Percentiles rank a stretch among this genome's conserved stretches.
phyloP scores from a whole-genome alignment of 1,140 invertebrate genomes.

The Camponotus vicinus region DNA sequence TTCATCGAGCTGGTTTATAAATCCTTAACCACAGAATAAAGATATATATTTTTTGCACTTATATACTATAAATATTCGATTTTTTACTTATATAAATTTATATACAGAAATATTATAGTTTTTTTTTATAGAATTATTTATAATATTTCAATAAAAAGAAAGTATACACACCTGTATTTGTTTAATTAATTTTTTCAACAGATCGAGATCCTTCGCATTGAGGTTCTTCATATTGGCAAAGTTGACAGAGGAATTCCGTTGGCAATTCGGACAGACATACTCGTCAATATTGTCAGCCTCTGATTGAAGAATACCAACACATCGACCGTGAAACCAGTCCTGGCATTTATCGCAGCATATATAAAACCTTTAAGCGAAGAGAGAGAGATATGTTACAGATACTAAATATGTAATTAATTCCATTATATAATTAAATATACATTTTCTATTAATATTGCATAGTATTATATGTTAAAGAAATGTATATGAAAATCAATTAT shows the following conservation, averaged over 20 bases:
- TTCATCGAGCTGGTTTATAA: background rate
- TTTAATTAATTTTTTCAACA: conserved; percentile 94
- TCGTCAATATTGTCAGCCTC: conserved; percentile 98
- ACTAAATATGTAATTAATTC: conserved; percentile 43
- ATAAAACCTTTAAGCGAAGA: conserved; percentile 91
- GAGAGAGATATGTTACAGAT: conserved; percentile 1
- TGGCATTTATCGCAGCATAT: conserved; percentile 99
- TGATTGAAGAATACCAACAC: conserved; percentile 97
- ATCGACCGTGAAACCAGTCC: conserved; percentile 99
- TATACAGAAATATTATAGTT: background rate
- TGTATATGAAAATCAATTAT: background rate
- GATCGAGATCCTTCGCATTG: conserved; percentile 93
- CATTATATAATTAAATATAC: conserved; percentile 6
- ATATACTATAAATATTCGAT: background rate
- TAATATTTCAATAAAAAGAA: conserved; percentile 21
- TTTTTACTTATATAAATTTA: background rate
- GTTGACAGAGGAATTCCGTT: conserved; percentile 95
- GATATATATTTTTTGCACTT: background rate
- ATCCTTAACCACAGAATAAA: background rate
- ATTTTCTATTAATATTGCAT: background rate
- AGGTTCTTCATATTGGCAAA: conserved; percentile 96
- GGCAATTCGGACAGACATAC: conserved; percentile 98
- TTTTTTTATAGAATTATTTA: background rate
- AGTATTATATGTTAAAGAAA: background rate
- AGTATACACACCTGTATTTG: conserved; percentile 92